A percentile compares a stretch with the other conserved stretches of the same genome.
Evolutionary conservation across 2,113 vertebrate genomes (phyloP).

Genomic region (Microtus oregoni): DNA sequence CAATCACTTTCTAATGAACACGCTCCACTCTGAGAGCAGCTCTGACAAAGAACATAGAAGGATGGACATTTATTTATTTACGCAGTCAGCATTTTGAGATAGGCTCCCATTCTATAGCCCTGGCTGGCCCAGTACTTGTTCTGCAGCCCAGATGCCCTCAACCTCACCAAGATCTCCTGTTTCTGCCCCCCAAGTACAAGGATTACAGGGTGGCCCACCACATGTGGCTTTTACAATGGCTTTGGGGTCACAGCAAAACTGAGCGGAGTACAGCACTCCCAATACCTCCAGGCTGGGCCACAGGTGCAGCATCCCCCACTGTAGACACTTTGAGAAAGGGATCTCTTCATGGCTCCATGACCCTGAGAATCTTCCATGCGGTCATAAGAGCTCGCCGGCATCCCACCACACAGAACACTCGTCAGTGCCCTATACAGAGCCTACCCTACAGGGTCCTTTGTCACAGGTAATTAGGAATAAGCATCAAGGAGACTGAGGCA

Average conservation of each 20-base stretch:
- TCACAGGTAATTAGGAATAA: not conserved
- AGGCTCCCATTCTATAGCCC: too few relatives aligned
- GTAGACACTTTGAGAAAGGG: not conserved
- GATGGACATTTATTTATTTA: not conserved
- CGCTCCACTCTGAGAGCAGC: not conserved
- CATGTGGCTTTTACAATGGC: not conserved
- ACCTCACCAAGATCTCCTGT: not conserved
- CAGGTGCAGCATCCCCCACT: not conserved
- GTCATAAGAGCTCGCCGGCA: not conserved
- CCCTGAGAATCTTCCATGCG: not conserved
- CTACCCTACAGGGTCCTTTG: not conserved
- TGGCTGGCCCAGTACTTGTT: not conserved
- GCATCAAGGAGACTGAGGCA: not conserved
- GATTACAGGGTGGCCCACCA: not conserved
- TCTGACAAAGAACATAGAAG: not conserved
- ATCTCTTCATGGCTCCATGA: not conserved
- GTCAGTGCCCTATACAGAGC: not conserved
- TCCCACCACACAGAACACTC: not conserved
- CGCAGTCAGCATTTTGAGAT: not conserved
- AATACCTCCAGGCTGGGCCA: not conserved
- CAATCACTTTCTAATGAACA: not conserved
- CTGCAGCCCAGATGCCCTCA: not conserved
- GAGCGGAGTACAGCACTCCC: not conserved
- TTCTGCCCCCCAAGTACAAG: not conserved
- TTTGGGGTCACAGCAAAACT: conserved; percentile 39